Conservation (phyloP, 2,888 invertebrate species). For the Trachelus tabidus region DNA sequence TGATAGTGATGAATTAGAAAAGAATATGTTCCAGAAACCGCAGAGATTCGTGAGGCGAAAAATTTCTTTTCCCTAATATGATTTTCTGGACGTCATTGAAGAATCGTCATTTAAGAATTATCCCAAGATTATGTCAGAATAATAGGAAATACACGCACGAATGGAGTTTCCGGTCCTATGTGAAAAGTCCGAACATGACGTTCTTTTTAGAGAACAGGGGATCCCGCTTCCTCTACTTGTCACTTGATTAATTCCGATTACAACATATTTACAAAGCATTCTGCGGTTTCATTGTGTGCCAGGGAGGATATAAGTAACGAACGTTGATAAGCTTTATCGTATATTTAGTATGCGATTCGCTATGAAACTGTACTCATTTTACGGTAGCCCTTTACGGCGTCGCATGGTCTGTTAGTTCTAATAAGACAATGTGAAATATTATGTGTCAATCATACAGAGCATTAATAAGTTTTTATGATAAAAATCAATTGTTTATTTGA, state of each 20-base stretch:
- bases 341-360: neutral
- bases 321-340: neutral
- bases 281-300: neutral
- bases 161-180: neutral
- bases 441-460: neutral
- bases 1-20: slow-evolving; percentile 8
- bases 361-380: neutral
- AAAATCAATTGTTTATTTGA: neutral
- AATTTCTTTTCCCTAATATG: neutral
- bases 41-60: neutral
- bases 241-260: neutral
- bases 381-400: neutral
- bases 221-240: neutral
- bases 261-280: neutral
- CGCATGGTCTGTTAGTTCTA: neutral
- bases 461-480: neutral
- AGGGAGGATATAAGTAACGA: neutral
- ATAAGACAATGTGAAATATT: neutral
- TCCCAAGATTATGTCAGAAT: neutral
- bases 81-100: neutral
- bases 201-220: neutral
- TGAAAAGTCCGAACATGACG: neutral
- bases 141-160: neutral
- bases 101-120: neutral
- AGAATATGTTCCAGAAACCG: neutral